phyloP scores from a whole-genome alignment of 2,888 invertebrate species.

The Dendrolimus pini region DNA sequence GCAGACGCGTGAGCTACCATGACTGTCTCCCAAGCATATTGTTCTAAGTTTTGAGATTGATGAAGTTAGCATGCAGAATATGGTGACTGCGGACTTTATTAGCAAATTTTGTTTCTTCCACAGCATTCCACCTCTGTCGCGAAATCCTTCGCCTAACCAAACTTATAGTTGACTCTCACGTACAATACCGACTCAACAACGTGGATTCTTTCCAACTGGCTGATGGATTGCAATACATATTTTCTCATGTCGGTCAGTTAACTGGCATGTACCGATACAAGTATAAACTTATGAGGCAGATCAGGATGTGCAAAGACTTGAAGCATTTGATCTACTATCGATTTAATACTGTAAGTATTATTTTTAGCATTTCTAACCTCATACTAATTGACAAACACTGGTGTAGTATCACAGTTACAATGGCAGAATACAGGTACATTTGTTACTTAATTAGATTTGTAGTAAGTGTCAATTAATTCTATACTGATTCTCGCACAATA shows the following conservation, averaged over 20 bases:
- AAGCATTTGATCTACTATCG: constrained; percentile 99
- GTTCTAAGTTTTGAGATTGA: too few species aligned
- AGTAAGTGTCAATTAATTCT: too few species aligned
- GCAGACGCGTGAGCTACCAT: too few species aligned
- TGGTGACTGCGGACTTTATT: too few species aligned
- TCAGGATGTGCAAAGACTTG: constrained; percentile 99
- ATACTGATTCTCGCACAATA: too few species aligned
- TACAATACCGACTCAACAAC: constrained; percentile 99
- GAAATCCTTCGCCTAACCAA: constrained; percentile 99
- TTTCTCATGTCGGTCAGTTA: constrained; percentile 99
- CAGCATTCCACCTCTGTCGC: constrained; percentile 98
- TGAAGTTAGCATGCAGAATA: too few species aligned
- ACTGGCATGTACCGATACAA: constrained; percentile 99
- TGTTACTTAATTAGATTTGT: too few species aligned
- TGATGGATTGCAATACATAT: constrained; percentile 99
- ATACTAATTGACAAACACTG: too few species aligned
- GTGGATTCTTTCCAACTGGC: constrained; percentile 99
- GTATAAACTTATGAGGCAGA: constrained; percentile 98
- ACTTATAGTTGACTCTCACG: constrained; percentile 98
- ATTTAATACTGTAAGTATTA: constrained; percentile 93
- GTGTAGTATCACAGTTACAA: too few species aligned
- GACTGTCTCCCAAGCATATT: too few species aligned
- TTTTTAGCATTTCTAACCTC: too few species aligned
- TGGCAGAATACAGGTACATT: too few species aligned
- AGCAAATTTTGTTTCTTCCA: background rate